Conservation (phyloP, 2,888 invertebrate species). For the Meteorus colon region DNA sequence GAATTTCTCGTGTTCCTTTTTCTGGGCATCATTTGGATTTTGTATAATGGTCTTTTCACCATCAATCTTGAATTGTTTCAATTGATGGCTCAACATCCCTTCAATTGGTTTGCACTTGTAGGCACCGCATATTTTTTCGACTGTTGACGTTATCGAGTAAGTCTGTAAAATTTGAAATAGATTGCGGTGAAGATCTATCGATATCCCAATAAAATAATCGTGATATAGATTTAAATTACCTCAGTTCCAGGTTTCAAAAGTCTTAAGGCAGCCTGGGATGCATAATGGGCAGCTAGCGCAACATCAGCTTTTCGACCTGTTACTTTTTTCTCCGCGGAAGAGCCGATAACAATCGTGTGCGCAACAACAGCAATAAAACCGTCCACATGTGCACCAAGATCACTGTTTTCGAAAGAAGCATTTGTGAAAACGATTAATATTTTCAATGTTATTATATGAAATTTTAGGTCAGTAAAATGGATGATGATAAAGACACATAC, state of each 20-base stretch:
- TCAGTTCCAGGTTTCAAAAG: conserved; percentile 93
- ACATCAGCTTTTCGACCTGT: conserved; percentile 95
- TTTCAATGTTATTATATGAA: background rate
- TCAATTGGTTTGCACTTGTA: conserved; percentile 98
- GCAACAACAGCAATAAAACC: conserved; percentile 99
- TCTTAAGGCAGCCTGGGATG: conserved; percentile 95
- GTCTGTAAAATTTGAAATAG: conserved; percentile 77
- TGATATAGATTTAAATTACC: conserved; percentile 73
- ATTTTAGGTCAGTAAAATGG: background rate
- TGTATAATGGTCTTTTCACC: conserved; percentile 98
- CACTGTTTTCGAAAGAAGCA: conserved; percentile 77
- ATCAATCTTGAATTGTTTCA: conserved; percentile 97
- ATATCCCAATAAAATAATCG: conserved; percentile 32
- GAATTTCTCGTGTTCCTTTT: conserved; percentile 97
- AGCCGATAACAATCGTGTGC: conserved; percentile 94
- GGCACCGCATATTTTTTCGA: conserved; percentile 93
- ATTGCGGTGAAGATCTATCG: background rate
- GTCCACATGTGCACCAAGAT: conserved; percentile 98
- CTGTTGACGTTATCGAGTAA: conserved; percentile 91
- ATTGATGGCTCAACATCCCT: conserved; percentile 95
- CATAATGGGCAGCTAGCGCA: conserved; percentile 94
- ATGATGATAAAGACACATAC: conserved; percentile 77
- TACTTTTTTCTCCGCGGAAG: conserved; percentile 82
- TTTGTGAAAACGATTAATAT: conserved; percentile 23
- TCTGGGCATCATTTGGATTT: conserved; percentile 97